phyloP scores from a whole-genome alignment of 53 echinoderm and acorn worm species.

The Holothuria leucospilota region DNA sequence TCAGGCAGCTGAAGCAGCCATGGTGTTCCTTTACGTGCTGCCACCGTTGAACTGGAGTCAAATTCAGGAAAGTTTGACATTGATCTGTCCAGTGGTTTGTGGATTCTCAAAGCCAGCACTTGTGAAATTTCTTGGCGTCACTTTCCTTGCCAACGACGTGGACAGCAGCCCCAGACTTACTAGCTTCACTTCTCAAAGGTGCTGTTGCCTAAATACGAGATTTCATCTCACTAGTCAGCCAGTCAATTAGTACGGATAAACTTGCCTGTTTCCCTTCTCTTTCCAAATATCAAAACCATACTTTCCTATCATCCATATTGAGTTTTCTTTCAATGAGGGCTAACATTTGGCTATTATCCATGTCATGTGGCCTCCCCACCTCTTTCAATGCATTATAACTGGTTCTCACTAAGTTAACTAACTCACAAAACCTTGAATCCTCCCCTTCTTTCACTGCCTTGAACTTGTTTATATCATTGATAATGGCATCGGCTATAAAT shows the following conservation, averaged over 20 bases:
- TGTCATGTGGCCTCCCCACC: conserved; percentile 36
- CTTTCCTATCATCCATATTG: conserved; percentile 34
- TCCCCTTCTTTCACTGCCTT: conserved; percentile 53
- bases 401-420: too few relatives aligned
- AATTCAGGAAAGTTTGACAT: conserved; percentile 38
- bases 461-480: conserved; percentile 55
- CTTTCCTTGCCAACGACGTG: neutral
- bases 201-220: conserved; percentile 67
- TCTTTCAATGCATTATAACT: conserved; percentile 63
- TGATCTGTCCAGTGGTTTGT: conserved; percentile 70
- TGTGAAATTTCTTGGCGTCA: neutral
- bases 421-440: conserved; percentile 62
- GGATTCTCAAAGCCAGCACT: conserved; percentile 65
- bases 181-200: conserved; percentile 2
- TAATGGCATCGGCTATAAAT: conserved; percentile 56
- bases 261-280: too few relatives aligned
- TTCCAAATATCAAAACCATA: neutral
- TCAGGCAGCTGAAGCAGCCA: too few relatives aligned
- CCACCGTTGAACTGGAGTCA: conserved; percentile 31
- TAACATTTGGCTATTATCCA: too few relatives aligned
- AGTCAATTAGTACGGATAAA: too few relatives aligned
- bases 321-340: too few relatives aligned
- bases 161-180: neutral
- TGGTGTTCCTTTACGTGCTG: neutral
- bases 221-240: conserved; percentile 68